Base-by-base conservation (phyloP, 2,113 vertebrate species). In the Paraplagusia blochii region DNA sequence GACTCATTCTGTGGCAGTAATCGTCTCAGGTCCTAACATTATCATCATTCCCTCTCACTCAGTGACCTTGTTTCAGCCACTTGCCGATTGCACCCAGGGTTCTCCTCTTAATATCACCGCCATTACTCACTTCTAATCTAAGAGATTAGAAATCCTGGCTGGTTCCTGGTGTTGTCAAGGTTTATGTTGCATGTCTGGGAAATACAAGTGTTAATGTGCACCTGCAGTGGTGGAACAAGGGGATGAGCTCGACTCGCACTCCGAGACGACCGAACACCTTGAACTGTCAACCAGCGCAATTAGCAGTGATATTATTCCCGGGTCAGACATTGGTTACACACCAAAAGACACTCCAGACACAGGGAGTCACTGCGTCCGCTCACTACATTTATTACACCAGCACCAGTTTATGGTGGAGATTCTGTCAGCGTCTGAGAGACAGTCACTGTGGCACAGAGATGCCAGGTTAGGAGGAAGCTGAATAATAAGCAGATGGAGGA, bases 401-500 rank as follows among this genome's bases (percentile, higher is more conserved):
- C 63, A 68, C 61, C 56, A 42, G 53, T 79, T 74, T 74, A 74
- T 51, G 44, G 61, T 58, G 19, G 62, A 71, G 59, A 69, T 66
- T 74, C 58, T 75, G 74, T 78, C 76, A 17, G 44, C 76, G 44
- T 57, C 22, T 1, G 1, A 3, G 29, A 77, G 63, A 82, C 33
- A 16, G 69, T 60, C 42, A 51, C 54, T 76, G n/a, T 48, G 73
- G 74, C 36, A 46, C 14, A 70, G 68, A 51, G 58, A 64, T 66
- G 72, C 51, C 74, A 69, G 66, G 76, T 72, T 74, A 69, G 64
- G 57, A 44, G 63, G 68, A 69, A 72, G 62, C 45, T 63, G 76
- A 86, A 88, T 85, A 79, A 88, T 87, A 77, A 86, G 75, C 76
- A 86, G 78, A 77, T 60, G 76, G 79, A 76, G 77, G 53, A 71